Evolutionary conservation across 1,140 invertebrate species (phyloP).

Genomic region (Helicoverpa armigera): DNA sequence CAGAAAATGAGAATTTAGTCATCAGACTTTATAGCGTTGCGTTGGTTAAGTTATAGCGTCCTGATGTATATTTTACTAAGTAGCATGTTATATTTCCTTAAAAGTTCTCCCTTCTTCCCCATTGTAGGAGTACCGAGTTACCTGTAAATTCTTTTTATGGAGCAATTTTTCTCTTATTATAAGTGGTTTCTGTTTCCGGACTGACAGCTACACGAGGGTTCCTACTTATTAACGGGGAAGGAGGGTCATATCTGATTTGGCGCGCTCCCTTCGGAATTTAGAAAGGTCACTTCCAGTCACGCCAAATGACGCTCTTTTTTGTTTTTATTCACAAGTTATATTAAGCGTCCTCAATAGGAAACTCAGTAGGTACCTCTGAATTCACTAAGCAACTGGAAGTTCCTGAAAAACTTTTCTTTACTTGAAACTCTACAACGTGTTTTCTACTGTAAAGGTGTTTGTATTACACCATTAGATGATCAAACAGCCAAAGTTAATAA

Average conservation of each 20-base stretch:
- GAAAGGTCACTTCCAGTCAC: conserved; percentile 23
- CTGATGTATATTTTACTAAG: too few relatives aligned
- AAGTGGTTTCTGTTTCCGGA: not conserved
- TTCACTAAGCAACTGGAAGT: not conserved
- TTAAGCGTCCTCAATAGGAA: too few relatives aligned
- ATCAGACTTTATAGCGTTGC: too few relatives aligned
- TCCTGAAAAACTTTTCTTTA: too few relatives aligned
- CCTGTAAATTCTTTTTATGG: too few relatives aligned
- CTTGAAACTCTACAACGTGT: too few relatives aligned
- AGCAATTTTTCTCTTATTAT: not conserved
- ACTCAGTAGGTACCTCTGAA: not conserved
- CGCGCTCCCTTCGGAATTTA: conserved; percentile 9
- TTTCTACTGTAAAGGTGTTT: too few relatives aligned
- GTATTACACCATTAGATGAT: not conserved
- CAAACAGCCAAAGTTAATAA: not conserved
- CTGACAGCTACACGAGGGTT: not conserved
- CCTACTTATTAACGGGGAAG: not conserved
- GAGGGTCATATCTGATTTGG: conserved; percentile 14
- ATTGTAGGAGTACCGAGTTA: too few relatives aligned
- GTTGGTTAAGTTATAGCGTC: too few relatives aligned
- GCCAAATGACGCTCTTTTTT: not conserved
- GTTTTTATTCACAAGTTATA: not conserved
- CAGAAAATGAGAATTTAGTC: too few relatives aligned
- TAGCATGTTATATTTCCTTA: too few relatives aligned
- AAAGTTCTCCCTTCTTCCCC: too few relatives aligned